A percentile compares a stretch with the other conserved stretches of the same genome.
These are phyloP conservation scores for Liolophura sinensis DNA, from an alignment of 1,140 invertebrate genomes.

Conservation along the genomic window DNA sequence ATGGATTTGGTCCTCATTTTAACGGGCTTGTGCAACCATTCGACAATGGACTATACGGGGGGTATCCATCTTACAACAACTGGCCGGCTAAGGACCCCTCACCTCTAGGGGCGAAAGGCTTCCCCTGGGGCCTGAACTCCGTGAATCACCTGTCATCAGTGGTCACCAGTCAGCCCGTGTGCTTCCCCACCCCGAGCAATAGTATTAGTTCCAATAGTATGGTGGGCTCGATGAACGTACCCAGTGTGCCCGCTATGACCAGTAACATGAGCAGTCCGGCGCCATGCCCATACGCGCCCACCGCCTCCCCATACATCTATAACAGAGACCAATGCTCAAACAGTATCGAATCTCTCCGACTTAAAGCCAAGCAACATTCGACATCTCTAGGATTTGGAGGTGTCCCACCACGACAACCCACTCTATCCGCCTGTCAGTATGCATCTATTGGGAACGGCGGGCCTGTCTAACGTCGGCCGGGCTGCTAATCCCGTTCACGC, in stretches of 20 bases:
- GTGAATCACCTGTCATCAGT: constrained; percentile 78
- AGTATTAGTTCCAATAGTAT: constrained; percentile 48
- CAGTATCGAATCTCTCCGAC: constrained; percentile 81
- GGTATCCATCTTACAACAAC: constrained; percentile 81
- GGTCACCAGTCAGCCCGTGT: constrained; percentile 65
- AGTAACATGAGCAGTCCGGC: constrained; percentile 51
- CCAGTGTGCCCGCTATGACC: constrained; percentile 27
- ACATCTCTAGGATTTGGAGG: constrained; percentile 48
- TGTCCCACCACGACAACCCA: constrained; percentile 64
- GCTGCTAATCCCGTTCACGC: too few relatives aligned
- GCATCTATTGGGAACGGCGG: constrained; percentile 62
- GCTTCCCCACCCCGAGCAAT: constrained; percentile 47
- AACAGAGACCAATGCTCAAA: constrained; percentile 71
- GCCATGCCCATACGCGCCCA: constrained; percentile 59
- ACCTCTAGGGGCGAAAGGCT: constrained; percentile 76
- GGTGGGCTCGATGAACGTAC: constrained; percentile 25
- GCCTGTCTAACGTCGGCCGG: constrained; percentile 32
- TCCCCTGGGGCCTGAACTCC: constrained; percentile 78
- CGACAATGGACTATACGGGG: constrained; percentile 86
- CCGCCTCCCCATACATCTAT: constrained; percentile 59
- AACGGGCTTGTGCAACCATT: constrained; percentile 89
- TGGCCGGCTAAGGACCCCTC: constrained; percentile 88
- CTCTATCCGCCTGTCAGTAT: constrained; percentile 89
- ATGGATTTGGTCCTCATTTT: constrained; percentile 85
- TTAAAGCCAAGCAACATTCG: constrained; percentile 90